Base-by-base conservation (phyloP, 2,888 invertebrate species). In the Morpho helenor region DNA sequence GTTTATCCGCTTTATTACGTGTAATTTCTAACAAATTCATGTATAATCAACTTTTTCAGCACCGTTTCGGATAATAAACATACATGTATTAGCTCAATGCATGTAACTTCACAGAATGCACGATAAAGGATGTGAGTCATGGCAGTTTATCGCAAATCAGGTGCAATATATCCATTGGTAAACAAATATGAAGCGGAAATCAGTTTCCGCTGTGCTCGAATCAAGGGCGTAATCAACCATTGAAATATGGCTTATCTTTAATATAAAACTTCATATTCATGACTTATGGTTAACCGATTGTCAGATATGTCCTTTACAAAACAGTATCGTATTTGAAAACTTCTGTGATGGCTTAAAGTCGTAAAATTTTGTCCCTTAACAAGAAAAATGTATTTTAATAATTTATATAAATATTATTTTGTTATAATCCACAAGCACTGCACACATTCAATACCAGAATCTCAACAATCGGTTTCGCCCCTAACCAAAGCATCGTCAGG, bases 61-160 rank as follows among this genome's bases (percentile, higher is more conserved):
- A n/a, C 43, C 43, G 43, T 31, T 31, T 31, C 31, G 3, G 31
- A 31, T 31, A 31, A 31, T 31, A 31, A 31, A 31, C 31, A 31
- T 31, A 31, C 31, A 31, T 31, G 31, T 31, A 31, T 31, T 31
- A 31, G 31, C 31, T 31, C 31, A 5, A 31, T 31, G 31, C 31
- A 31, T 31, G 31, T 31, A 31, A 31, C 5, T 31, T 31, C 31
- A 31, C 31, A 31, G 23, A 39, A 31, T 52, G 23, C 55, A 42
- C 9, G 39, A 47, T 49, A 53, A 43, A 48, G 62, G 60, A 57
- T 62, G 40, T 62, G 62, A 62, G 52, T 57, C 60, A 62, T 39
- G 16, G 10, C 39, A 51, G 51, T 59, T 59, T 56, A 59, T 59
- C 52, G 52, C 51, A 59, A 49, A 60, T 55, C 62, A 52, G 60